Conservation (phyloP, 2,113 vertebrate species). For the Theristicus caerulescens region DNA sequence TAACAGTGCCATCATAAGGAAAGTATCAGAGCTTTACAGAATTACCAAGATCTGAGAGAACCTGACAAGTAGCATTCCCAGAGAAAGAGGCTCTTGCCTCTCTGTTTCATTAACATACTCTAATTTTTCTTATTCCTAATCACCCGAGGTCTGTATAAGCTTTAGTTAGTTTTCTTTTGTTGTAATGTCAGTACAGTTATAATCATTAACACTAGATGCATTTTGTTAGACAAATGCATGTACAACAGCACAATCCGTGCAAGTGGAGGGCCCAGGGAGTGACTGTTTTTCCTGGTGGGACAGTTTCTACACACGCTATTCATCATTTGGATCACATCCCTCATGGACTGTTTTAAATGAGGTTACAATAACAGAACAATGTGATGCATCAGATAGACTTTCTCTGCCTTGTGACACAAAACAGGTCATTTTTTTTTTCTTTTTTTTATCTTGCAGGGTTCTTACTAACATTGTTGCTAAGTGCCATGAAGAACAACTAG, state of each 20-base stretch:
- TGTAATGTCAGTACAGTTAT: not conserved
- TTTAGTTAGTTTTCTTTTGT: not conserved
- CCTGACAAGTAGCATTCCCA: not conserved
- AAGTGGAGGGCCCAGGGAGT: not conserved
- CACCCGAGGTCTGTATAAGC: not conserved
- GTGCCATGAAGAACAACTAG: constrained; percentile 92
- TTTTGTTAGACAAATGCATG: not conserved
- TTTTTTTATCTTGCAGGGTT: constrained; percentile 80
- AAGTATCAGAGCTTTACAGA: not conserved
- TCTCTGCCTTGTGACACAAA: not conserved
- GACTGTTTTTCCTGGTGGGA: not conserved
- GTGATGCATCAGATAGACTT: not conserved
- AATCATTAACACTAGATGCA: not conserved
- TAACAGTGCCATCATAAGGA: not conserved
- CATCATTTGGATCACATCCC: not conserved
- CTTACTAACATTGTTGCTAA: constrained; percentile 91
- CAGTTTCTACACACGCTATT: not conserved
- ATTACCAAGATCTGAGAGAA: not conserved
- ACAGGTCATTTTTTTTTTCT: not conserved
- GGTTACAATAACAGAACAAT: not conserved
- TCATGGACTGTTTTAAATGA: not conserved
- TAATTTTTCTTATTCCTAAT: not conserved
- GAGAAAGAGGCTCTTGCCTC: not conserved
- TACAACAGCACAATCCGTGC: not conserved
- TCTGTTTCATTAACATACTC: not conserved